Evolutionary conservation across 1,140 invertebrate genomes (phyloP), one percentile per base, ranked within the genome.

Genomic region (Brachionus paranguensis): DNA sequence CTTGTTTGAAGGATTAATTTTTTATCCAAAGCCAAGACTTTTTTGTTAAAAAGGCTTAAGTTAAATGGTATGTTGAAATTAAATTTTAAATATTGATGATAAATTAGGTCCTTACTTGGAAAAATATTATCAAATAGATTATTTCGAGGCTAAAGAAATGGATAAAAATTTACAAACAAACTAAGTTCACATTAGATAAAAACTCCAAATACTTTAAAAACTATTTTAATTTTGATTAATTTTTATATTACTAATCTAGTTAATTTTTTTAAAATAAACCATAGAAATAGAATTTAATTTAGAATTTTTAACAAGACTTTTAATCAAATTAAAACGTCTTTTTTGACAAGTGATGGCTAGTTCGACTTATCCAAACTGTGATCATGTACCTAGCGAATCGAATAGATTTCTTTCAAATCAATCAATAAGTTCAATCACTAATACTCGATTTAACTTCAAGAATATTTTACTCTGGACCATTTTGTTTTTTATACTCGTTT

Each of bases 401-500:
- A 60, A 27, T 10, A 60, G 33, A 68, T 68, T 14, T 29, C 12
- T 33, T 37, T 29, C 27, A 33, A 68, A 29, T 33, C 33, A 14
- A 14, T 12, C 65, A 68, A 68, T 29, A 10, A 68, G n/a, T 93
- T 68, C 55, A 64, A 20, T n/a, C 14, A 47, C 11, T 12, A 47
- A 47, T n/a, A 47, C 10, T 60, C 53, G 8, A 60, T 60, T 74
- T 74, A 74, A 74, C 45, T 74, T 74, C 0, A 68, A 68, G 33
- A 12, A 41, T 37, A 43, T 41, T 24, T 17, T 43, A 0, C 20
- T 74, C 10, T 43, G 41, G 70, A 17, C 20, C 4, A 45, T 74
- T 20, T 41, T 74, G 1, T 3, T 11, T 17, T 85, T 7, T 8
- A 6, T 74, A n/a, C 20, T 74, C 3, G 7, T 45, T 10, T 41